phyloP scores from a whole-genome alignment of 2,113 vertebrate species.

The Passer montanus region DNA sequence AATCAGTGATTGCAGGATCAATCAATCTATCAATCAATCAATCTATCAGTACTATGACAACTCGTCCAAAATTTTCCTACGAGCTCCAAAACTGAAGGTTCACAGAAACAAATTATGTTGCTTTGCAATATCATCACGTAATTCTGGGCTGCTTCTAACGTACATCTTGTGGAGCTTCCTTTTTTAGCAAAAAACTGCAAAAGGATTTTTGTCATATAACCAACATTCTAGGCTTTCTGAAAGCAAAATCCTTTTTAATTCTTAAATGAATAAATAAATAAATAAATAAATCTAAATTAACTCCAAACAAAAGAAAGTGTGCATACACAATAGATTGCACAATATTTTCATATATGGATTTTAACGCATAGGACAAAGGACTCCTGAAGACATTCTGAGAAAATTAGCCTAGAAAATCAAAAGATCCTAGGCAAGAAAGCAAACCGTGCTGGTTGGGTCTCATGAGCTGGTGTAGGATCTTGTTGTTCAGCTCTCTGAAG shows the following conservation, averaged over 20 bases:
- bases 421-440: neutral
- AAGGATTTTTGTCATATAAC: neutral
- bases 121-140: neutral
- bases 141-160: neutral
- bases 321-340: neutral
- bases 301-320: neutral
- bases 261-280: neutral
- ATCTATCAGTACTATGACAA: neutral
- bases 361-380: neutral
- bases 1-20: neutral
- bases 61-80: neutral
- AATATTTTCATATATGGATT: neutral
- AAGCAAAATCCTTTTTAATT: rapidly evolving
- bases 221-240: neutral
- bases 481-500: neutral
- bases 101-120: neutral
- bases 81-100: neutral
- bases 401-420: neutral
- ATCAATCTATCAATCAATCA: neutral
- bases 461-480: neutral
- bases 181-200: neutral
- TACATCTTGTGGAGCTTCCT: neutral
- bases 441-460: neutral
- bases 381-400: neutral
- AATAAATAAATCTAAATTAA: neutral